Conservation (phyloP, 2,888 invertebrate genomes). For the Drosophila nr. fundita region DNA sequence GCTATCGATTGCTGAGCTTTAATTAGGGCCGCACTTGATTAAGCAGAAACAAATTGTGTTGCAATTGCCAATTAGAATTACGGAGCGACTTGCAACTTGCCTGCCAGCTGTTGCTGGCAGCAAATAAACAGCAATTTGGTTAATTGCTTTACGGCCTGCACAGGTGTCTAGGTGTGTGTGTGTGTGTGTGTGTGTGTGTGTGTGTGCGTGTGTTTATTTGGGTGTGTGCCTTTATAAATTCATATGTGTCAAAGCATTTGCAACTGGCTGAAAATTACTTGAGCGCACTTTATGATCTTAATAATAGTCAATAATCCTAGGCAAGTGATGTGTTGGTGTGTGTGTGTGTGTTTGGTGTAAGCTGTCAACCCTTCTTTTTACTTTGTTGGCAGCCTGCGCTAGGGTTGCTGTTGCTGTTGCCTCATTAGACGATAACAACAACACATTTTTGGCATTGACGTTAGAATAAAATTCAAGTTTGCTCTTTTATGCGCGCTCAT, state of each 20-base stretch:
- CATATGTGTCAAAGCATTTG: constrained; percentile 59
- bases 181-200: constrained; percentile 19
- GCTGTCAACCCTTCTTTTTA: constrained; percentile 55
- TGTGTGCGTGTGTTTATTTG: constrained; percentile 8
- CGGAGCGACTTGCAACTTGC: constrained; percentile 49
- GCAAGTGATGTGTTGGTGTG: not conserved
- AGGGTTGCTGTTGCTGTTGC: constrained; percentile 41
- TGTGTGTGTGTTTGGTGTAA: constrained; percentile 18
- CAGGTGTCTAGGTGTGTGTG: constrained; percentile 29
- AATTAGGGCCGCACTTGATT: constrained; percentile 56
- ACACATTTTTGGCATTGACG: constrained; percentile 58
- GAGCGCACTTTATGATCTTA: constrained; percentile 63
- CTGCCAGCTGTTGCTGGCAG: constrained; percentile 60
- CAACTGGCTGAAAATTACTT: constrained; percentile 66
- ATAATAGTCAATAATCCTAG: constrained; percentile 74
- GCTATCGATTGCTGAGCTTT: constrained; percentile 48
- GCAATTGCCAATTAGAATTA: constrained; percentile 56
- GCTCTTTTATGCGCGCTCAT: constrained; percentile 82
- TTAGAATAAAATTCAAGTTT: constrained; percentile 81
- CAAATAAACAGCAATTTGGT: constrained; percentile 71
- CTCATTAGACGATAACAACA: constrained; percentile 66
- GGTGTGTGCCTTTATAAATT: constrained; percentile 53
- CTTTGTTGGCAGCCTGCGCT: constrained; percentile 9
- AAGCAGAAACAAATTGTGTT: constrained; percentile 56
- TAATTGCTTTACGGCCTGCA: constrained; percentile 69